Conservation (phyloP, 2,888 invertebrate genomes). For the Macrosiphum euphorbiae region DNA sequence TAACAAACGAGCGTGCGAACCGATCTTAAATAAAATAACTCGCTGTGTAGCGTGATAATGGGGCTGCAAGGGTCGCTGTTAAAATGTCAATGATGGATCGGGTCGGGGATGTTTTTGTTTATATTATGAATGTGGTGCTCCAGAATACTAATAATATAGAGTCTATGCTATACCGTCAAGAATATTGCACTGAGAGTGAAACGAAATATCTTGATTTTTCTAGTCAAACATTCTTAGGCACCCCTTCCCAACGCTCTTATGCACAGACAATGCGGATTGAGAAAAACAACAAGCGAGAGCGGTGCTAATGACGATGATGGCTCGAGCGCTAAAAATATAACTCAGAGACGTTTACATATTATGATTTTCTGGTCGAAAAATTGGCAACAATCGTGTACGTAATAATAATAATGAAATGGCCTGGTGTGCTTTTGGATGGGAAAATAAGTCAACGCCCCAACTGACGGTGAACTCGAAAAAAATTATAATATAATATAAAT, state of each 20-base stretch:
- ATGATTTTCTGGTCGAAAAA: conserved; percentile 55
- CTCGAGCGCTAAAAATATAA: conserved; percentile 60
- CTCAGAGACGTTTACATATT: neutral
- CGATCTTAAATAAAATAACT: neutral
- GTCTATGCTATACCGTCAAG: neutral
- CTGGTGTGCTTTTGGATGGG: neutral
- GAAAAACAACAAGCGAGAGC: neutral
- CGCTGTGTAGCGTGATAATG: neutral
- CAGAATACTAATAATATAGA: neutral
- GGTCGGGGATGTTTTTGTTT: neutral
- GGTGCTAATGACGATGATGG: neutral
- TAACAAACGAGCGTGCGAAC: neutral
- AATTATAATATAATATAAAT: conserved; percentile 31
- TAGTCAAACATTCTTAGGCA: neutral
- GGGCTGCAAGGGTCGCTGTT: neutral
- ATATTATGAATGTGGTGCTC: neutral
- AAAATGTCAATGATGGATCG: neutral
- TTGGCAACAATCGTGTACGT: conserved; percentile 50
- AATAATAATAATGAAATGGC: neutral
- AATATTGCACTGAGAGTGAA: neutral
- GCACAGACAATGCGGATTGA: neutral
- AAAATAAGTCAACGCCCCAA: conserved; percentile 51
- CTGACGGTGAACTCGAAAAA: neutral
- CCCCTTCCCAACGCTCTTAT: neutral
- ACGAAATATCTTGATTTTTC: neutral